Conservation (phyloP, 2,797 vertebrate species). For the Oryzias dopingdopingensis region DNA sequence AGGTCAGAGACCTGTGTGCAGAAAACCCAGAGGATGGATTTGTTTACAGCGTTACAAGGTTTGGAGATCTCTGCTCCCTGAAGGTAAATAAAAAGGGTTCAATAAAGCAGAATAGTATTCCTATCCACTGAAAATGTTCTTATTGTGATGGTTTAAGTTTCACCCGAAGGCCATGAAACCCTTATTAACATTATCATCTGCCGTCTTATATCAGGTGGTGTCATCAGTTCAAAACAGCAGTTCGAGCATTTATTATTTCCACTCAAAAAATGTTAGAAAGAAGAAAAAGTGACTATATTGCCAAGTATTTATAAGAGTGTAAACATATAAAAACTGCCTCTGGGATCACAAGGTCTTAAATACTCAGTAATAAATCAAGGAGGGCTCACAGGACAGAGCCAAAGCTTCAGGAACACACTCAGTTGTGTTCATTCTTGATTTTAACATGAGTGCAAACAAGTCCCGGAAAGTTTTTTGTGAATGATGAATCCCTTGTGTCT, state of each 20-base stretch:
- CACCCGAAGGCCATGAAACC: slow-evolving; percentile 43
- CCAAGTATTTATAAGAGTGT: no score
- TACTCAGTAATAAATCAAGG: slow-evolving; percentile 1
- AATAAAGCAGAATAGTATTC: slow-evolving; percentile 58
- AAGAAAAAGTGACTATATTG: background rate
- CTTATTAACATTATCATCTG: slow-evolving; percentile 46
- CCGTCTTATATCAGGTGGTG: slow-evolving; percentile 32
- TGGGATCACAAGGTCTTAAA: background rate
- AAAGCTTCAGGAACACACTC: background rate
- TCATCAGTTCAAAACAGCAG: slow-evolving; percentile 9
- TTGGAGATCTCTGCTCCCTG: slow-evolving; percentile 43
- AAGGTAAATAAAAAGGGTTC: slow-evolving; percentile 67
- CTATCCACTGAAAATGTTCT: slow-evolving; percentile 43
- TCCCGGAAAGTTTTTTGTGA: background rate
- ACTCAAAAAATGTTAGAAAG: slow-evolving; percentile 15
- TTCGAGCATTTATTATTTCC: slow-evolving; percentile 28
- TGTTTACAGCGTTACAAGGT: slow-evolving; percentile 59
- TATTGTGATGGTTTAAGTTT: slow-evolving; percentile 41
- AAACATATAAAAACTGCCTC: background rate
- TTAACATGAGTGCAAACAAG: slow-evolving; percentile 1
- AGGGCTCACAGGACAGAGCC: background rate
- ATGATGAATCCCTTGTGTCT: background rate
- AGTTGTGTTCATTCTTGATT: background rate
- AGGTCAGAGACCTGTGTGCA: slow-evolving; percentile 28
- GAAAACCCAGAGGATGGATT: slow-evolving; percentile 54